A percentile compares a stretch with the other conserved stretches of the same genome.
Conservation (phyloP, 1,140 invertebrate genomes). For the Drosophila pectinifera region DNA sequence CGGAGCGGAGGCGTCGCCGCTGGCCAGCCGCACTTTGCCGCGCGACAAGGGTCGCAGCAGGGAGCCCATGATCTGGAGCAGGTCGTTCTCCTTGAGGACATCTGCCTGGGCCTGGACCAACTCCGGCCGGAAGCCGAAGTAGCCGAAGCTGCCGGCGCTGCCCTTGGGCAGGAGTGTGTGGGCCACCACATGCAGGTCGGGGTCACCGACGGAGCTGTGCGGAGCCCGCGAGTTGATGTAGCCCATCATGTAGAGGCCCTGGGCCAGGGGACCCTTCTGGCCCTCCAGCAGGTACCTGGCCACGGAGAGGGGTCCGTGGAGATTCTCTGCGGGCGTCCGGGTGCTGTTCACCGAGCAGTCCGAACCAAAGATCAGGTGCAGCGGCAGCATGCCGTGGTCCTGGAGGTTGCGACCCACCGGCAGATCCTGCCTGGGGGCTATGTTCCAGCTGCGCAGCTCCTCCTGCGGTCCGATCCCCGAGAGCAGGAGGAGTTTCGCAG, state of each 20-base stretch:
- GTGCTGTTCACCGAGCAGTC: constrained; percentile 48
- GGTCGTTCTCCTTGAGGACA: constrained; percentile 74
- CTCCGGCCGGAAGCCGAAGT: constrained; percentile 76
- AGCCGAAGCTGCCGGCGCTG: constrained; percentile 50
- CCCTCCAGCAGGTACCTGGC: constrained; percentile 48
- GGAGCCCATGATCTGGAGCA: constrained; percentile 85
- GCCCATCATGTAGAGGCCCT: constrained; percentile 73
- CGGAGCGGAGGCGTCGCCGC: constrained; percentile 75
- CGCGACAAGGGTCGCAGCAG: constrained; percentile 85
- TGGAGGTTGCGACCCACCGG: constrained; percentile 90
- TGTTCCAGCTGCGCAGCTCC: constrained; percentile 81
- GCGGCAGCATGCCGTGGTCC: constrained; percentile 86
- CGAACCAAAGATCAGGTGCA: constrained; percentile 52
- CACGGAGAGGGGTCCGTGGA: constrained; percentile 31
- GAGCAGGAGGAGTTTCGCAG: constrained; percentile 88
- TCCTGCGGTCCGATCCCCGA: constrained; percentile 84
- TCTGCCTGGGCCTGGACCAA: constrained; percentile 64
- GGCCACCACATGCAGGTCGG: constrained; percentile 73
- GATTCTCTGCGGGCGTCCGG: neutral
- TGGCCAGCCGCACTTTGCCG: constrained; percentile 80
- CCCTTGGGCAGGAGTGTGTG: constrained; percentile 80
- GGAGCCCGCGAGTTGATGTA: constrained; percentile 74
- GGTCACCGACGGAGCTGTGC: constrained; percentile 39
- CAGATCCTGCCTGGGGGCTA: constrained; percentile 86
- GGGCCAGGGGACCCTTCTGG: constrained; percentile 47